Evolutionary conservation across 1,140 invertebrate species (phyloP), one percentile per base, ranked within the genome.

Genomic region (Triops cancriformis): DNA sequence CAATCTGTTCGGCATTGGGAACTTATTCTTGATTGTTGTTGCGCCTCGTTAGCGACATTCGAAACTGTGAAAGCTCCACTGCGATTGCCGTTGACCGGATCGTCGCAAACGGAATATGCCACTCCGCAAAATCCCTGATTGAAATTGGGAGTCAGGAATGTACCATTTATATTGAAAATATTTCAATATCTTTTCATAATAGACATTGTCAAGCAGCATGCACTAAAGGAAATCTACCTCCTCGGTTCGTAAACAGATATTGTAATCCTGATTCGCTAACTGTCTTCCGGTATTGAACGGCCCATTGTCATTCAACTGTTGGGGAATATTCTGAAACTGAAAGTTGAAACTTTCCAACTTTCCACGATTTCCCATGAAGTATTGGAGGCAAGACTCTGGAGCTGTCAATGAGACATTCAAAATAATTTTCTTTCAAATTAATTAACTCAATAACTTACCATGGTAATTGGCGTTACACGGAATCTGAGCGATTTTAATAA

Each of bases 1-100:
- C 91, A 94, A 83, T 94, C 93, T 37, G 88, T 88, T 72, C 89
- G 87, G 82, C 92, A 94, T 64, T 64, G 51, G 6, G 51, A 64
- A 23, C 51, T 64, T 23, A 64, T 64, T 18, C 51, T 18, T n/a
- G 51, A 64, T 64, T 64, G 51, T 23, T n/a, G 23, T 9, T 64
- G 51, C 14, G 51, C 18, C 51, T 64, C 51, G n/a, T 64, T 64
- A 64, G 51, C 51, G 6, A 64, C 23, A 18, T 64, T 64, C 3
- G 51, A 64, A 64, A 64, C 23, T 23, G 51, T 64, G 23, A 64
- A 64, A n/a, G 18, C 51, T 4, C 51, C 51, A 64, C 51, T 23
- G n/a, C 51, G 51, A 64, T 18, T 23, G 23, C 51, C 23, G 51
- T n/a, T n/a, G 51, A 18, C 18, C 5, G 51, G 51, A 64, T 64